phyloP scores from a whole-genome alignment of 2,888 invertebrate species.

The Drosophila maculinotata region DNA sequence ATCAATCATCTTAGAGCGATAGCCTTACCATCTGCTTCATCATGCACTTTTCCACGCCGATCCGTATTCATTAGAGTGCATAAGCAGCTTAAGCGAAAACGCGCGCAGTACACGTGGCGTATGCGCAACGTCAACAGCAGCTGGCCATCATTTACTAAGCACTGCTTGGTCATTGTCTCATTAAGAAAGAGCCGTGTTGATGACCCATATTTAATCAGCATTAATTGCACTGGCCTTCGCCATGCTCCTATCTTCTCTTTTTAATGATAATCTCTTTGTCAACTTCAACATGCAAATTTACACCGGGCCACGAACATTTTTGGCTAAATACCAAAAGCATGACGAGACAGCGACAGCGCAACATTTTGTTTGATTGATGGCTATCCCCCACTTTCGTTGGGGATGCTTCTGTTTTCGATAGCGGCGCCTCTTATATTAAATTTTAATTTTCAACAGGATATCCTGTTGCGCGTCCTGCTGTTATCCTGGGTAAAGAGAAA shows the following conservation, averaged over 20 bases:
- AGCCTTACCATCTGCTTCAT: constrained; percentile 21
- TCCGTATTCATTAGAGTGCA: neutral
- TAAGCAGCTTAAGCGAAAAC: neutral
- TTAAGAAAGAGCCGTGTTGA: constrained; percentile 46
- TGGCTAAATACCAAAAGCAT: constrained; percentile 45
- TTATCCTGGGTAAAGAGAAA: neutral
- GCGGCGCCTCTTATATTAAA: constrained; percentile 16
- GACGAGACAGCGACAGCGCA: constrained; percentile 27
- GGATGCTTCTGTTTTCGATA: constrained; percentile 8
- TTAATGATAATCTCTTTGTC: constrained; percentile 73
- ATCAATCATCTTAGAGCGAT: constrained; percentile 20
- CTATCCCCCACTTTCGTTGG: constrained; percentile 12
- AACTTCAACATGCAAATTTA: constrained; percentile 51
- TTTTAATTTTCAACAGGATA: constrained; percentile 63
- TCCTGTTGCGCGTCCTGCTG: constrained; percentile 62
- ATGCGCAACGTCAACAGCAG: constrained; percentile 36
- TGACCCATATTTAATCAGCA: constrained; percentile 74
- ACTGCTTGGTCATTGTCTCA: constrained; percentile 13
- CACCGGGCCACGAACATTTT: constrained; percentile 11
- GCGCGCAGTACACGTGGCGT: constrained; percentile 29
- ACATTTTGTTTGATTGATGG: constrained; percentile 70
- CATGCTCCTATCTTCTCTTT: neutral
- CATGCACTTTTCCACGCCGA: constrained; percentile 36
- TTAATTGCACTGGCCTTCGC: constrained; percentile 54
- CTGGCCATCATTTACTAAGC: constrained; percentile 24